Evolutionary conservation across 2,113 vertebrate species (phyloP), one percentile per base, ranked within the genome.

Genomic region (human): DNA sequence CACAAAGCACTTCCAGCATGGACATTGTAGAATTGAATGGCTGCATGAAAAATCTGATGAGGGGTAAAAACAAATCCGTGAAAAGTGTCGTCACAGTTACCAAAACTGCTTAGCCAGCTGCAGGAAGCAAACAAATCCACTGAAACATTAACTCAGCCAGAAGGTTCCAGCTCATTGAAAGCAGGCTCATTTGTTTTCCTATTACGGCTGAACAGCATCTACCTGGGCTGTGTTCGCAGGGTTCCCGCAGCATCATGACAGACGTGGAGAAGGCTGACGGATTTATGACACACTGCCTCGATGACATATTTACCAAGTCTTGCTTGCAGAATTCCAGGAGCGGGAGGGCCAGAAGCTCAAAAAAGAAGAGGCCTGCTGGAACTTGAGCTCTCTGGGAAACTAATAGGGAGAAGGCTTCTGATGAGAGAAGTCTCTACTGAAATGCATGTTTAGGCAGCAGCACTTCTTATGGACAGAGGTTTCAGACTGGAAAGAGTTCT

Each of bases 131-230:
- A 96, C 13, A 96, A 78, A 86, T 43, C 76, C 22, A 35, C 82
- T 93, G 93, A 96, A 96, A 97, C 68, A 48, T 79, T 89, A 40
- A 72, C 43, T 97, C 43, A 52, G 79, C 80, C 90, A 80, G 89
- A 93, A 97, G 94, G 97, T 98, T 97, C 92, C 86, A 92, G 94
- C 64, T 97, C 89, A 96, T 94, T 98, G 98, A 70, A 90, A 61
- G 25, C 16, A 40, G 72, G 76, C 75, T 2, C 87, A 22, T 96
- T 72, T 79, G 86, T 96, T 96, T 98, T 94, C 50, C 45, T 96
- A 88, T 83, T 84, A 75, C 0, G 10, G 92, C 48, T 96, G 64
- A 84, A 90, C 97, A 82, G 94, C 79, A 0, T 38, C 68, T 90
- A 81, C 97, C 45, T 93, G 83, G 93, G 76, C 45, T 95, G 90